Evolutionary conservation across 2,113 vertebrate species (phyloP).

Genomic region (Sapayoa aenigma): DNA sequence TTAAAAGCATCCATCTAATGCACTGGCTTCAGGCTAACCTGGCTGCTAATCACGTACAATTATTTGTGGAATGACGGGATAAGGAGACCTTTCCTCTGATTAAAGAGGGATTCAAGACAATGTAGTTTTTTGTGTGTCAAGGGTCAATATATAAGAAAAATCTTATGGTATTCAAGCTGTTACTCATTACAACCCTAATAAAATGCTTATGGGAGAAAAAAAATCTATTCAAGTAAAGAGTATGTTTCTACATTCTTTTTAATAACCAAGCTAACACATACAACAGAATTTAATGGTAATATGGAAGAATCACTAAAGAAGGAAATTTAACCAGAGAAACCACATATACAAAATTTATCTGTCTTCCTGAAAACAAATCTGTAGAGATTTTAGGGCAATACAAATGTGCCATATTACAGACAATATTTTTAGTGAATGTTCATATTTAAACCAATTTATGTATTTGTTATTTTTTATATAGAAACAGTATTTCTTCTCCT

Average conservation of each 20-base stretch:
- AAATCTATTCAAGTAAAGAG: conserved; percentile 6
- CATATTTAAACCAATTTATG: neutral
- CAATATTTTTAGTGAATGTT: neutral
- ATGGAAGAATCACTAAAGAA: conserved; percentile 14
- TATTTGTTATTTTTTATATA: neutral
- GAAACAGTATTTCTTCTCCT: neutral
- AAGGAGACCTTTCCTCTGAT: conserved; percentile 58
- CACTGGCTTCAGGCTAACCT: neutral
- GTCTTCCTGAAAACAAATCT: neutral
- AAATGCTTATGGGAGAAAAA: conserved; percentile 68
- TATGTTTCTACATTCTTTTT: conserved; percentile 43
- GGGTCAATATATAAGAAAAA: conserved; percentile 76
- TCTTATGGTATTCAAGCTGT: conserved; percentile 73
- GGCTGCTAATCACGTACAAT: conserved; percentile 45
- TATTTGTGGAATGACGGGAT: conserved; percentile 25
- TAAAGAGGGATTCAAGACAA: conserved; percentile 73
- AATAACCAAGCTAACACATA: conserved; percentile 37
- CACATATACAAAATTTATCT: neutral
- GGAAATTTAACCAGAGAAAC: conserved; percentile 7
- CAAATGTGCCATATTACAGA: neutral
- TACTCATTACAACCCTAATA: conserved; percentile 78
- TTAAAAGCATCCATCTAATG: neutral
- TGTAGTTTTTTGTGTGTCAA: conserved; percentile 77
- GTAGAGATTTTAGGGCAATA: neutral
- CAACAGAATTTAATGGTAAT: conserved; percentile 4